Evolutionary conservation across 2,888 invertebrate genomes (phyloP), one percentile per base, ranked within the genome.

Genomic region (Mythimna albipuncta): DNA sequence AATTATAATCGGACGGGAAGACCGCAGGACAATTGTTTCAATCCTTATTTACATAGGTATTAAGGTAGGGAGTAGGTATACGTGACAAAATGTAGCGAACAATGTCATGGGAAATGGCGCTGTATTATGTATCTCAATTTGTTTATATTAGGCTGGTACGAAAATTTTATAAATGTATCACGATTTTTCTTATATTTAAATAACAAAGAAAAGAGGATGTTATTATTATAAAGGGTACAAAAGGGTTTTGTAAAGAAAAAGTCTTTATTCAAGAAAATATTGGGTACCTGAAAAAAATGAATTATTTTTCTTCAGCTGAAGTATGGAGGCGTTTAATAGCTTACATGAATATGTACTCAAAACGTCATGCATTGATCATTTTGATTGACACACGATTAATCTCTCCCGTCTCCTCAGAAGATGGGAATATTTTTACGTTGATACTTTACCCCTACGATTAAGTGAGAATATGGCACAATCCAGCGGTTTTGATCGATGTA

Each of bases 321-420:
- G 47, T 59, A 6, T 73, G 16, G 13, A 35, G 6, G 6, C 19
- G 10, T 73, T 59, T 67, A 35, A 64, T 26, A 50, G 32, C 50
- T 64, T 68, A 74, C 74, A 77, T 74, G 74, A 64, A 74, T 62
- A 79, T 61, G 11, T 68, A 62, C 57, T 72, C 72, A 47, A 38
- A 58, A 61, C 10, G 52, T 54, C 68, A 64, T 47, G 13, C 35
- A 57, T 79, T 64, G 63, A 77, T 64, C 73, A 52, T 19, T 35
- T 9, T 68, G 77, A 79, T 64, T 68, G 77, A 77, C 26, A 35
- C 3, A n/a, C 52, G 68, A 77, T 74, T 44, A 64, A 79, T 77
- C 74, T 79, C 58, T 41, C 6, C 10, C 26, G 55, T 54, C 35
- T 35, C 2, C n/a, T 19, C 6, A 16, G 47, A 58, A 64, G 0